Conservation (phyloP, 1,140 invertebrate genomes). For the Dendrolimus kikuchii region DNA sequence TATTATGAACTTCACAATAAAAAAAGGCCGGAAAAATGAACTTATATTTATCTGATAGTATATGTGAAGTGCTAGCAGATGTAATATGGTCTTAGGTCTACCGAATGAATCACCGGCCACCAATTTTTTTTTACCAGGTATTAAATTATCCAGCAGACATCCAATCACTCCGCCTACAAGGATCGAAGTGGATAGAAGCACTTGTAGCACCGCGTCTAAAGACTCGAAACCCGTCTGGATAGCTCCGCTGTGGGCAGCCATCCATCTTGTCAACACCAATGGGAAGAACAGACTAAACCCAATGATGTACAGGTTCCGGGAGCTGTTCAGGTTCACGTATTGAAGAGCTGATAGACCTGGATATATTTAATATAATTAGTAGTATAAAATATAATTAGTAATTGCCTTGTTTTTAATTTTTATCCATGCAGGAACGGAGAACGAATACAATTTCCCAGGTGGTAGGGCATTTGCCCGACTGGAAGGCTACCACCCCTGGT, state of each 20-base stretch:
- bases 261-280: constrained; percentile 85
- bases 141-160: constrained; percentile 87
- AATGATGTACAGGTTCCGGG: constrained; percentile 90
- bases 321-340: constrained; percentile 86
- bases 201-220: constrained; percentile 82
- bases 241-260: constrained; percentile 76
- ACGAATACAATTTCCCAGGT: too few relatives aligned
- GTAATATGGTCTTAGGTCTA: too few relatives aligned
- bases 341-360: constrained; percentile 85
- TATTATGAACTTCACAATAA: too few relatives aligned
- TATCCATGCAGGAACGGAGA: too few relatives aligned
- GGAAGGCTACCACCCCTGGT: too few relatives aligned
- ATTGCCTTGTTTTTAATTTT: too few relatives aligned
- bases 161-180: constrained; percentile 86
- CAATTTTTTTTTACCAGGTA: constrained; percentile 79
- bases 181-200: constrained; percentile 88
- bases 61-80: too few relatives aligned
- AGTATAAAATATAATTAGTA: too few relatives aligned
- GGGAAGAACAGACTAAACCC: constrained; percentile 91
- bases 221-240: constrained; percentile 81
- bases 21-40: too few relatives aligned
- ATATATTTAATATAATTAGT: neutral
- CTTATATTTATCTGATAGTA: too few relatives aligned
- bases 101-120: too few relatives aligned
- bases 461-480: too few relatives aligned